Percentiles rank a stretch among this genome's conserved stretches.
Conservation (phyloP, 1,140 invertebrate species). For the Scaptodrosophila lebanonensis region DNA sequence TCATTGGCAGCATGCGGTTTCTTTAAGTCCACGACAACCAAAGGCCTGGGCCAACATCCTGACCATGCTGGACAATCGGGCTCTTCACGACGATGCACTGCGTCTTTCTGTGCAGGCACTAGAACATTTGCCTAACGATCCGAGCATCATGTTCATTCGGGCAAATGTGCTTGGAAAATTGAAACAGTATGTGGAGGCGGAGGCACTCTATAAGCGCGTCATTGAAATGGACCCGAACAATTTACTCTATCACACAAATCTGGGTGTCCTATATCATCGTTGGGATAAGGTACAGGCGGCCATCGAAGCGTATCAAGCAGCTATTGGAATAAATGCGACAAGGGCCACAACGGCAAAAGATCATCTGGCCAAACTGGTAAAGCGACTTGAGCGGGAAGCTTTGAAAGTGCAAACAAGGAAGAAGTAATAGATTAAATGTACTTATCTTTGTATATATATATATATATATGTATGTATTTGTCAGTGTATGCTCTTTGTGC, state of each 20-base stretch:
- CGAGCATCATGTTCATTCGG: conserved; percentile 89
- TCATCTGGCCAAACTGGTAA: conserved; percentile 57
- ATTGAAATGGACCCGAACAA: conserved; percentile 84
- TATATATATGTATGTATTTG: no score
- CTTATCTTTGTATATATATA: no score
- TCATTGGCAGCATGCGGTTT: conserved; percentile 89
- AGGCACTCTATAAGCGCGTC: conserved; percentile 87
- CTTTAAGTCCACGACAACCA: conserved; percentile 85
- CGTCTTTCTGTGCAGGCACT: conserved; percentile 84
- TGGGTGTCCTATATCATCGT: conserved; percentile 94
- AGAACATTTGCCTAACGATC: conserved; percentile 82
- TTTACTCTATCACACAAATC: conserved; percentile 88
- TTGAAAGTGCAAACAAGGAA: conserved; percentile 2
- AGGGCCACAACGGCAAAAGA: conserved; percentile 55
- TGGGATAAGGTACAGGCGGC: conserved; percentile 90
- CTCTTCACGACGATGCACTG: conserved; percentile 83
- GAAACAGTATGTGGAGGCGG: conserved; percentile 86
- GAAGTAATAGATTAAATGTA: neutral
- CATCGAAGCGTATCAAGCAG: conserved; percentile 85
- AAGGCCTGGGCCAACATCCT: conserved; percentile 95
- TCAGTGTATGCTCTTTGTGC: no score
- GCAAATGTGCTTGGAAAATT: conserved; percentile 93
- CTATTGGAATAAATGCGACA: conserved; percentile 73
- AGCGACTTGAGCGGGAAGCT: conserved; percentile 47
- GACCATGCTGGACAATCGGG: conserved; percentile 90